Conservation (phyloP, 2,888 invertebrate species). For the Rhagium mordax region DNA sequence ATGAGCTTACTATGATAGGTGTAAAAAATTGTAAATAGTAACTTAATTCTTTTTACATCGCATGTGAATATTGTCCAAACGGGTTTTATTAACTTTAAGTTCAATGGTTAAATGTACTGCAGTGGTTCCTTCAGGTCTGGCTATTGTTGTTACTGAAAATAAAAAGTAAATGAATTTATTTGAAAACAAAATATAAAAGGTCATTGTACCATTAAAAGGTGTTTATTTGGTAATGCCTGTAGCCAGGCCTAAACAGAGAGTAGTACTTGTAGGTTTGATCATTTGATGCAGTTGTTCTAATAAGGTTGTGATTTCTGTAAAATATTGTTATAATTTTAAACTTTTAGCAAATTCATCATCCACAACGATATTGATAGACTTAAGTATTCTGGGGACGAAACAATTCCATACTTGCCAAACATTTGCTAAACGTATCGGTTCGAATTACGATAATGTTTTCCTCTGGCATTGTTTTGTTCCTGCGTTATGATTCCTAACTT, state of each 20-base stretch:
- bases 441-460: slow-evolving; percentile 8
- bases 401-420: slow-evolving; percentile 38
- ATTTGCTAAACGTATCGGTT: slow-evolving; percentile 27
- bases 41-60: slow-evolving; percentile 40
- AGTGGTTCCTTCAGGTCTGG: background rate
- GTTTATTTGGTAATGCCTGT: background rate
- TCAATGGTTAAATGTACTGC: slow-evolving; percentile 3
- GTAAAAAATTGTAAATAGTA: slow-evolving; percentile 55
- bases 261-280: slow-evolving; percentile 16
- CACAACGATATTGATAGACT: slow-evolving; percentile 63
- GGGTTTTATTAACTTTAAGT: slow-evolving; percentile 40
- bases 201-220: background rate
- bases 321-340: slow-evolving; percentile 51
- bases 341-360: slow-evolving; percentile 41
- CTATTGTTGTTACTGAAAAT: background rate
- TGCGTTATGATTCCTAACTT: slow-evolving; percentile 47
- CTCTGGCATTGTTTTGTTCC: slow-evolving; percentile 40
- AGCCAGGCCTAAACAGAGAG: background rate
- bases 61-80: slow-evolving; percentile 33
- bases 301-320: slow-evolving; percentile 57
- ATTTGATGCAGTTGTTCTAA: slow-evolving; percentile 42
- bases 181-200: background rate
- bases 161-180: background rate
- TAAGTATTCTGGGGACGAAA: slow-evolving; percentile 56
- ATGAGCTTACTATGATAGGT: slow-evolving; percentile 65